Percentiles rank a stretch among this genome's conserved stretches.
Conservation (phyloP, 2,797 vertebrate genomes). For the Danio albolineatus region DNA sequence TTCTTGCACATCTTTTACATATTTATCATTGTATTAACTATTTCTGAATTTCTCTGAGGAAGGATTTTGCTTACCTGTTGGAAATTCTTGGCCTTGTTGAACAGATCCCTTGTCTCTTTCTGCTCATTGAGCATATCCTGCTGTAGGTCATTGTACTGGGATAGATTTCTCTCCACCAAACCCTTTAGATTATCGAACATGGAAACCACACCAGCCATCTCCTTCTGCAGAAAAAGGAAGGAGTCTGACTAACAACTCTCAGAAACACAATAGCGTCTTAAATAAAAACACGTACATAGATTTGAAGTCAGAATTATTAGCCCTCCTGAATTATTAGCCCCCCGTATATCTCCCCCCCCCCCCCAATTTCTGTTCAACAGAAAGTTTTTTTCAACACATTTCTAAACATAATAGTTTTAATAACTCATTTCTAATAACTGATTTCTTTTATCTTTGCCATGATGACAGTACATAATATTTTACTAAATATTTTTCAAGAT, state of each 20-base stretch:
- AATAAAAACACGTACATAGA: too few species aligned
- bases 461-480: too few species aligned
- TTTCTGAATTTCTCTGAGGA: background rate
- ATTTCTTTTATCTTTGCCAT: too few species aligned
- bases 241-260: background rate
- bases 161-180: slow-evolving; percentile 50
- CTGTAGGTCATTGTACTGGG: slow-evolving; percentile 59
- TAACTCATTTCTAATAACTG: too few species aligned
- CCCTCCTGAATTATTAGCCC: too few species aligned
- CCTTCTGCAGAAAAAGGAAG: slow-evolving; percentile 54
- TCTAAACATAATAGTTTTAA: too few species aligned
- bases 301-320: too few species aligned
- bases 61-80: slow-evolving; percentile 69
- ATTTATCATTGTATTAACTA: background rate
- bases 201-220: slow-evolving; percentile 58
- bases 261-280: background rate
- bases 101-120: slow-evolving; percentile 49
- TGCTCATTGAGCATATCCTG: slow-evolving; percentile 40
- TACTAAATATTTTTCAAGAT: too few species aligned
- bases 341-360: too few species aligned
- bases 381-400: too few species aligned
- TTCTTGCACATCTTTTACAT: background rate
- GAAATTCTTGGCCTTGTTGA: slow-evolving; percentile 61
- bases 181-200: slow-evolving; percentile 60
- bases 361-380: too few species aligned